Percentiles rank a stretch among this genome's conserved stretches.
Conservation (phyloP, 1,140 invertebrate species). For the Meloidogyne floridensis region DNA sequence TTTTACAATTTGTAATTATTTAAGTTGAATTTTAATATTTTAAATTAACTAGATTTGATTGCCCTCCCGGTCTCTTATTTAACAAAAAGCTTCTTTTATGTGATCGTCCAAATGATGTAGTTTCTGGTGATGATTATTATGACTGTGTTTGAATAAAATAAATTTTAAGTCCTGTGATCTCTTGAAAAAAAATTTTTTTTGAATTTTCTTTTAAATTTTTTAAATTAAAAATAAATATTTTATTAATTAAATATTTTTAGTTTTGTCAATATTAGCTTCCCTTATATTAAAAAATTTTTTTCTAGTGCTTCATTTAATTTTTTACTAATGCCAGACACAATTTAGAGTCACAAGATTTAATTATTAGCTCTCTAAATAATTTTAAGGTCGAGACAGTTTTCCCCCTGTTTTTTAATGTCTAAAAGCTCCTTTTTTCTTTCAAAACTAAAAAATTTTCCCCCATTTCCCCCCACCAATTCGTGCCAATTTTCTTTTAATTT, state of each 20-base stretch:
- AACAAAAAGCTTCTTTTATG: constrained; percentile 42
- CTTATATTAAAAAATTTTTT: neutral
- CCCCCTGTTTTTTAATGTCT: neutral
- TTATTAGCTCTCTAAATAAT: neutral
- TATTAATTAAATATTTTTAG: neutral
- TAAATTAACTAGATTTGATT: constrained; percentile 40
- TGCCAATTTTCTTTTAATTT: neutral
- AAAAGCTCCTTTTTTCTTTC: neutral
- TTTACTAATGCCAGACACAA: neutral
- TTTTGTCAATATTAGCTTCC: neutral
- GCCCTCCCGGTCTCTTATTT: constrained; percentile 44
- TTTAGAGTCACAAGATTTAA: neutral
- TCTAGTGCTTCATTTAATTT: too few relatives aligned
- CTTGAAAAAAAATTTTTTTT: neutral
- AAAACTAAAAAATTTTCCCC: neutral
- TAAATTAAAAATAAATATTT: neutral
- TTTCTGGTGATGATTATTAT: neutral
- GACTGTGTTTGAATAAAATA: neutral
- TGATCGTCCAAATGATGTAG: constrained; percentile 50
- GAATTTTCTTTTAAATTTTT: neutral
- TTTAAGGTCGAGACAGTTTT: neutral
- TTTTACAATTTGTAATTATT: constrained; percentile 6
- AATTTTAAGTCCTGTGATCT: neutral
- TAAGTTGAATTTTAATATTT: neutral
- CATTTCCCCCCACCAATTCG: neutral